Evolutionary conservation across 2,888 invertebrate species (phyloP).

Genomic region (Pyrgus malvae): DNA sequence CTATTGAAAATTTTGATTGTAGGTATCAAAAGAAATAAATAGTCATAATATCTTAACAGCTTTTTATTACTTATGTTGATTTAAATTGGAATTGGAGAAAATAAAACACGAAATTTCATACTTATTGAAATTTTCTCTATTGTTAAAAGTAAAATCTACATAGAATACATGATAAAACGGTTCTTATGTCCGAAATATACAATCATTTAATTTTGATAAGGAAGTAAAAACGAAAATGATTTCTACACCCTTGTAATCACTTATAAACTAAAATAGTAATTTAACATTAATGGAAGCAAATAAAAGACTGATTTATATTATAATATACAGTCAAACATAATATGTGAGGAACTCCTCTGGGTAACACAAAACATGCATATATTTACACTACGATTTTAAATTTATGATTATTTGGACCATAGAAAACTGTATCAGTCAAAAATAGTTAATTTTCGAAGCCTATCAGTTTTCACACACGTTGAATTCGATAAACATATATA

Average conservation of each 20-base stretch:
- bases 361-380: slow-evolving; percentile 28
- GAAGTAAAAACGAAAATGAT: slow-evolving; percentile 68
- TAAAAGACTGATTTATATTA: slow-evolving; percentile 43
- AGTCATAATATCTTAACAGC: too few relatives aligned
- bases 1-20: too few relatives aligned
- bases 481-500: too few relatives aligned
- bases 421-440: slow-evolving; percentile 22
- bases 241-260: slow-evolving; percentile 55
- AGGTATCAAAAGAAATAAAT: too few relatives aligned
- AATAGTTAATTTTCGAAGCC: neutral
- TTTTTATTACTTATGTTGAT: too few relatives aligned
- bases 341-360: slow-evolving; percentile 44
- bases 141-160: slow-evolving; percentile 56
- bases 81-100: too few relatives aligned
- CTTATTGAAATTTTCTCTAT: slow-evolving; percentile 48
- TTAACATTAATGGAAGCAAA: slow-evolving; percentile 68
- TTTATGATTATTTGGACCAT: slow-evolving; percentile 18
- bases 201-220: slow-evolving; percentile 70
- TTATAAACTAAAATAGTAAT: slow-evolving; percentile 57
- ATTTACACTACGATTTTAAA: slow-evolving; percentile 18
- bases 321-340: slow-evolving; percentile 46
- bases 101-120: slow-evolving; percentile 16
- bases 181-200: slow-evolving; percentile 75
- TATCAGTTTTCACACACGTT: too few relatives aligned
- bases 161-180: slow-evolving; percentile 67